phyloP scores from a whole-genome alignment of 2,888 invertebrate species.

The Cylloceria caligata region DNA sequence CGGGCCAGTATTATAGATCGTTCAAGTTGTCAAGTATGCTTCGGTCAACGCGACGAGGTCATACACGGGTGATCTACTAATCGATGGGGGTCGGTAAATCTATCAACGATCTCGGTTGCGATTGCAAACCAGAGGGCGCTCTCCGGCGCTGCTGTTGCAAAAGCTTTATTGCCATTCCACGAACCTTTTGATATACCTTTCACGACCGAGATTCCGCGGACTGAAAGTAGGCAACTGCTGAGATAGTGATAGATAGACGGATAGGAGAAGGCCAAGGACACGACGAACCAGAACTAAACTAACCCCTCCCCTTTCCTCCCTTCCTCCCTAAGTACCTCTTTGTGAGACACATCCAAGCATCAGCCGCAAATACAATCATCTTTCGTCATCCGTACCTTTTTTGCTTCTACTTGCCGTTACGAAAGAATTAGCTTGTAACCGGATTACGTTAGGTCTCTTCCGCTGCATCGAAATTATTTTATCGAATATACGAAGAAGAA shows the following conservation, averaged over 20 bases:
- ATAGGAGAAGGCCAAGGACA: constrained; percentile 65
- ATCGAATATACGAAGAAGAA: background rate
- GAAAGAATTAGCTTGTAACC: constrained; percentile 14
- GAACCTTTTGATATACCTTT: constrained; percentile 3
- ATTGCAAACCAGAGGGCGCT: background rate
- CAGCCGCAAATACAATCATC: constrained; percentile 11
- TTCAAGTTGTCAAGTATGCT: constrained; percentile 30
- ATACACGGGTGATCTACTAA: constrained; percentile 17
- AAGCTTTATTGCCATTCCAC: constrained; percentile 15
- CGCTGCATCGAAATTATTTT: background rate
- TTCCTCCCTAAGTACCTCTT: background rate
- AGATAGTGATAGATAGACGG: constrained; percentile 35
- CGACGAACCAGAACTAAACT: constrained; percentile 37
- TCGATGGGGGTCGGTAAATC: constrained; percentile 37
- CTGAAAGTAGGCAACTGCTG: constrained; percentile 19
- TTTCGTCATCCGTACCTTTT: constrained; percentile 7
- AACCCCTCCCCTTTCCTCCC: background rate
- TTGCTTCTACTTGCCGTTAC: background rate
- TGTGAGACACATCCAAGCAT: background rate
- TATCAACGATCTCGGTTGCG: constrained; percentile 27
- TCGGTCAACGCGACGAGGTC: constrained; percentile 12
- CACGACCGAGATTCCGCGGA: constrained; percentile 37
- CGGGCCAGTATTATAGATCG: constrained; percentile 1
- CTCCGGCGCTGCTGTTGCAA: background rate
- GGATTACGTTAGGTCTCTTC: constrained; percentile 5